These are phyloP conservation scores for Mythimna albipuncta DNA, from an alignment of 2,888 invertebrate species.

Conservation along the genomic window DNA sequence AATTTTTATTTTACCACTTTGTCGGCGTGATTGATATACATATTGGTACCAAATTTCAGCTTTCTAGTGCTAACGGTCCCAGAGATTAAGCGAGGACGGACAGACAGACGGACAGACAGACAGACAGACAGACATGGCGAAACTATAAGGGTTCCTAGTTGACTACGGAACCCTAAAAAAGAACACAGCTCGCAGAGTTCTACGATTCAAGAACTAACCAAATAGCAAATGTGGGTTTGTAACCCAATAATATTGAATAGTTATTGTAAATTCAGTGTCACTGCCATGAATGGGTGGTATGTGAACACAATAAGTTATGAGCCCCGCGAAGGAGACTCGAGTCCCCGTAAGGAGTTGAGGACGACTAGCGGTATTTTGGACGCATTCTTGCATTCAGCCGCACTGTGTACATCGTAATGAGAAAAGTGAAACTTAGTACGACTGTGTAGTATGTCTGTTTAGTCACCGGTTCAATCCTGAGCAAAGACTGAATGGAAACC, in stretches of 20 bases:
- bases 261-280: constrained; percentile 39
- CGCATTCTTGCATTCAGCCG: constrained; percentile 69
- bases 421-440: constrained; percentile 48
- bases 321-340: constrained; percentile 53
- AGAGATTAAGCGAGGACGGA: no score
- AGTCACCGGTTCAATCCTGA: constrained; percentile 29
- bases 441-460: constrained; percentile 6
- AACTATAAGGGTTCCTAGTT: no score
- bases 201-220: constrained; percentile 7
- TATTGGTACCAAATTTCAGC: no score
- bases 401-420: constrained; percentile 44
- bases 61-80: no score
- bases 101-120: no score
- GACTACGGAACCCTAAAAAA: no score
- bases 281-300: constrained; percentile 56
- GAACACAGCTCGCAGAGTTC: no score
- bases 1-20: no score
- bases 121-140: no score
- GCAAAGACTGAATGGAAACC: constrained; percentile 7
- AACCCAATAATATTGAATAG: constrained; percentile 43
- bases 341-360: constrained; percentile 68
- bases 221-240: constrained; percentile 48
- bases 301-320: constrained; percentile 64
- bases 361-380: constrained; percentile 76
- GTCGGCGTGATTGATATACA: no score